Percentiles rank a stretch among this genome's conserved stretches.
phyloP scores from a whole-genome alignment of 2,113 vertebrate genomes.

The Equus przewalskii region DNA sequence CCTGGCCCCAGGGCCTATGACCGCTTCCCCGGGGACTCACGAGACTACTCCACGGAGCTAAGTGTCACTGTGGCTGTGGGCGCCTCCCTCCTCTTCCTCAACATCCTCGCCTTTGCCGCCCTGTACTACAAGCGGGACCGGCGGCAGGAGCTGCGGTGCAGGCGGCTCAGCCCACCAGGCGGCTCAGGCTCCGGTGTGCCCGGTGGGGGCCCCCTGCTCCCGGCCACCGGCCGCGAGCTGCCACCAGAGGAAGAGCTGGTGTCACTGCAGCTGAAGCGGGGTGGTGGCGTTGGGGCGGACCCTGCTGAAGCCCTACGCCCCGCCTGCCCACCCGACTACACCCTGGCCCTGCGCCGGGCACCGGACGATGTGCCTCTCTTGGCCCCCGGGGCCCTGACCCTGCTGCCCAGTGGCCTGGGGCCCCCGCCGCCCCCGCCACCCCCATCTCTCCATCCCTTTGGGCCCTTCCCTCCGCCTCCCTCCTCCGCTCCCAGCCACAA shows the following conservation, averaged over 20 bases:
- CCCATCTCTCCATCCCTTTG: constrained; percentile 94
- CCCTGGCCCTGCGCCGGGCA: constrained; percentile 93
- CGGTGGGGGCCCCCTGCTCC: constrained; percentile 88
- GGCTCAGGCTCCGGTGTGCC: constrained; percentile 78
- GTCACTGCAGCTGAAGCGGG: constrained; percentile 94
- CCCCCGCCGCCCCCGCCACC: constrained; percentile 91
- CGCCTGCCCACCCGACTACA: constrained; percentile 95
- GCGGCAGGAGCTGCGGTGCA: constrained; percentile 92
- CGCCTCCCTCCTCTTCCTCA: constrained; percentile 96
- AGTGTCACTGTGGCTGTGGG: constrained; percentile 96
- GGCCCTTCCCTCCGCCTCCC: constrained; percentile 89
- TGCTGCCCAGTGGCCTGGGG: constrained; percentile 96
- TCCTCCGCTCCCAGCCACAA: constrained; percentile 91
- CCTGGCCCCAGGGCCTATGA: constrained; percentile 89
- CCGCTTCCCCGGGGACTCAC: constrained; percentile 92
- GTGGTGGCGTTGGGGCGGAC: constrained; percentile 78
- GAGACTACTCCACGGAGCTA: constrained; percentile 96
- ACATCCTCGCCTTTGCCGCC: constrained; percentile 95
- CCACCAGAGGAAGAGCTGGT: constrained; percentile 96
- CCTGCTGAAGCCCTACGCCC: constrained; percentile 94
- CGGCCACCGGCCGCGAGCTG: constrained; percentile 92
- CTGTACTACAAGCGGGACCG: constrained; percentile 97
- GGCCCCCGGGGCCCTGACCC: constrained; percentile 95
- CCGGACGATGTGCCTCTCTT: constrained; percentile 95
- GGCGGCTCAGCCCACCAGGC: constrained; percentile 88